Conservation (phyloP, 2,888 invertebrate species). For the Altica lythri region DNA sequence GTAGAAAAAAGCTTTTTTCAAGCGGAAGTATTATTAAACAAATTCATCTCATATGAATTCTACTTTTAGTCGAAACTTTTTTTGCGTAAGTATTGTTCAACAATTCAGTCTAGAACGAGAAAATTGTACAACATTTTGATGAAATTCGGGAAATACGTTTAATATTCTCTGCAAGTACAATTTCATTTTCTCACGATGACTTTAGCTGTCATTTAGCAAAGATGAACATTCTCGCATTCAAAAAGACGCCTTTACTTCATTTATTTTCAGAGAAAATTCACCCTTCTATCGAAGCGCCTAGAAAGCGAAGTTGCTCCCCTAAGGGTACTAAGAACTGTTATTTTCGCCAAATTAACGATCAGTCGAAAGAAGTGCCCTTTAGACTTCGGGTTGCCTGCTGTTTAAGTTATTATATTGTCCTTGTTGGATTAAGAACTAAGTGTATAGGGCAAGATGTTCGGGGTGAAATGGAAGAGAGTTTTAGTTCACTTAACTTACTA, state of each 20-base stretch:
- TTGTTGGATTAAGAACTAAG: constrained; percentile 5
- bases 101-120: constrained; percentile 10
- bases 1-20: neutral
- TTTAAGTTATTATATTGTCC: constrained; percentile 16
- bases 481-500: constrained; percentile 12
- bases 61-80: neutral
- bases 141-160: constrained; percentile 27
- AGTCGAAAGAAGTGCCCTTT: constrained; percentile 2
- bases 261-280: constrained; percentile 9
- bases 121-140: constrained; percentile 14
- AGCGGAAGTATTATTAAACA: neutral
- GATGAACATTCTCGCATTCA: constrained; percentile 26
- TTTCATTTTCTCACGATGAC: constrained; percentile 38
- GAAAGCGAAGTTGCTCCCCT: constrained; percentile 9
- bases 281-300: constrained; percentile 3
- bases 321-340: neutral
- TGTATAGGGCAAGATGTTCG: constrained; percentile 5
- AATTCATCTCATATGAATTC: neutral
- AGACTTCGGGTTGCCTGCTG: constrained; percentile 1
- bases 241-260: constrained; percentile 19
- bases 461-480: constrained; percentile 1
- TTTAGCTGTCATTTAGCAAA: constrained; percentile 33
- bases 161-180: constrained; percentile 37
- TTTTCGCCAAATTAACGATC: constrained; percentile 14
- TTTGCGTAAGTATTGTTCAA: neutral